Conservation (phyloP, 30 jellyfish, hydroid and myxozoan genomes). For the Aurelia sp. region DNA sequence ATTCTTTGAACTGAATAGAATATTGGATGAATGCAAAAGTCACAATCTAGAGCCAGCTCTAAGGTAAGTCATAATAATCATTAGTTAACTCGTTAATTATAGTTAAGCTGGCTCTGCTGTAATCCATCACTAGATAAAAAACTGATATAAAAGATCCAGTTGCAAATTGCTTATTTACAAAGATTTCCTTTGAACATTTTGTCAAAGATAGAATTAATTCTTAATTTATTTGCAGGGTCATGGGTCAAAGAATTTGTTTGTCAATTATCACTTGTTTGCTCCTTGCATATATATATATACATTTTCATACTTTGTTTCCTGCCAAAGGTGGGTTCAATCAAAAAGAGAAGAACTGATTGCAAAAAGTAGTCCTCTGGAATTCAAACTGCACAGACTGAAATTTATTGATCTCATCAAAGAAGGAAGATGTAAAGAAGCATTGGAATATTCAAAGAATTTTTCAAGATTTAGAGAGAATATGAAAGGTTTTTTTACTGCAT, state of each 20-base stretch:
- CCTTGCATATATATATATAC: no score
- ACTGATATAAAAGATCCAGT: no score
- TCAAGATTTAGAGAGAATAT: constrained; percentile 77
- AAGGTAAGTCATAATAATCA: constrained; percentile 48
- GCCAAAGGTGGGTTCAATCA: constrained; percentile 86
- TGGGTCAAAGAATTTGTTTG: no score
- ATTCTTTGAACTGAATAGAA: constrained; percentile 86
- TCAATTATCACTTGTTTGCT: no score
- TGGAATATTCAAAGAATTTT: constrained; percentile 85
- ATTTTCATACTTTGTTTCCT: no score
- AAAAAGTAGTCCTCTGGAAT: constrained; percentile 86
- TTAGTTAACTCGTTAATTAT: background rate
- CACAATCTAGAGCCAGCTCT: constrained; percentile 94
- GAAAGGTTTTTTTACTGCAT: constrained; percentile 51
- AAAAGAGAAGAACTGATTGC: constrained; percentile 86
- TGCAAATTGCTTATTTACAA: no score
- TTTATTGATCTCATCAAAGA: constrained; percentile 72
- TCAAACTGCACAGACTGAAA: constrained; percentile 91
- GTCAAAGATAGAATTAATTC: no score
- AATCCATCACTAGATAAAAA: no score
- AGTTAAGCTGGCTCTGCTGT: no score
- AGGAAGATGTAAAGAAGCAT: constrained; percentile 81
- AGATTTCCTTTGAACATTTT: no score
- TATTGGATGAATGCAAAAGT: constrained; percentile 86
- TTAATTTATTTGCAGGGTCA: no score